A percentile compares a stretch with the other conserved stretches of the same genome.
Evolutionary conservation across 2,797 vertebrate genomes (phyloP).

Genomic region (Cryptoprocta ferox): DNA sequence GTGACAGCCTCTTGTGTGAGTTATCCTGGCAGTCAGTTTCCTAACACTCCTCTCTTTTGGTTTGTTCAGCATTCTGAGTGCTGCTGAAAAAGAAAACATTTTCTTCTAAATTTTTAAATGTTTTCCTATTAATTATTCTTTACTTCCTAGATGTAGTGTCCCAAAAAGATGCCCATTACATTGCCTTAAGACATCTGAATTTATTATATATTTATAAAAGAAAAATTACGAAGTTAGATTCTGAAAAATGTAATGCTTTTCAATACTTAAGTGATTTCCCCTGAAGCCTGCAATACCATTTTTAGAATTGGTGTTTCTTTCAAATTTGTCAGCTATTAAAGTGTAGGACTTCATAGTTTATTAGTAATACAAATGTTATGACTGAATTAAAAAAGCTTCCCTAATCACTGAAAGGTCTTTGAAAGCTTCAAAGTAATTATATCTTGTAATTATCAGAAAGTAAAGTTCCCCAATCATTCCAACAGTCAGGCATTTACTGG

Average conservation of each 20-base stretch:
- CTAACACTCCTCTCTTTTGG: background rate
- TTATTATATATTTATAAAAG: conserved; percentile 13
- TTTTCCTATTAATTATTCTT: background rate
- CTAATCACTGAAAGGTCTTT: conserved; percentile 84
- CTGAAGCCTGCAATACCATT: conserved; percentile 38
- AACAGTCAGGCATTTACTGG: conserved; percentile 84
- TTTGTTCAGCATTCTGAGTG: background rate
- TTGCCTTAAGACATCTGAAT: conserved; percentile 14
- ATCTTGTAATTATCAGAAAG: conserved; percentile 86
- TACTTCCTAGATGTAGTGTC: background rate
- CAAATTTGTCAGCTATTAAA: conserved; percentile 79
- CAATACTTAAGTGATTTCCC: conserved; percentile 54
- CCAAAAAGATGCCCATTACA: background rate
- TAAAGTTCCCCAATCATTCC: conserved; percentile 81
- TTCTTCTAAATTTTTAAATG: conserved; percentile 2
- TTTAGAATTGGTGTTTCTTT: conserved; percentile 69
- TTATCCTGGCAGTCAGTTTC: background rate
- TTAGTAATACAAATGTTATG: conserved; percentile 84
- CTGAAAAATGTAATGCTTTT: conserved; percentile 41
- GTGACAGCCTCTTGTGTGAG: conserved; percentile 53
- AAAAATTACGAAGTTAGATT: background rate
- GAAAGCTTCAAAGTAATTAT: conserved; percentile 86
- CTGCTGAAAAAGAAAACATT: background rate
- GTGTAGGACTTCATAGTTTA: conserved; percentile 77
- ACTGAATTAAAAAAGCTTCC: conserved; percentile 82